Base-by-base conservation (phyloP, 2,113 vertebrate genomes). In the Tyto alba region DNA sequence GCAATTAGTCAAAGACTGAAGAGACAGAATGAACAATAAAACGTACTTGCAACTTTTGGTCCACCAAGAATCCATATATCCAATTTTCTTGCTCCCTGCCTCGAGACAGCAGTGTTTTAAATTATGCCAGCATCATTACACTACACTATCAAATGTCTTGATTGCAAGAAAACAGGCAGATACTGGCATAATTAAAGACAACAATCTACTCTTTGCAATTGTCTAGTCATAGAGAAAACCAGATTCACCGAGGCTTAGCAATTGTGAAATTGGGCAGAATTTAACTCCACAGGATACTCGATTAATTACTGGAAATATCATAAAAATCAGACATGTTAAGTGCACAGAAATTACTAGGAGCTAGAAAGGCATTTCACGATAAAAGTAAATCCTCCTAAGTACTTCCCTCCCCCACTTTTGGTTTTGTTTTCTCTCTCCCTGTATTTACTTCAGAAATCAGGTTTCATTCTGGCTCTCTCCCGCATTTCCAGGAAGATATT, bases 301-400 rank as follows among this genome's bases (percentile, higher is more conserved):
- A 41, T 88, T 89, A 86, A 88, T 93, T 78, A 85, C 73, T 59
- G 38, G 66, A 73, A 95, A 78, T 32, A 81, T 10, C 57, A 81
- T 72, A 92, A 94, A 95, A 85, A 77, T 16, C 55, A 79, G 84
- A 85, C 77, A 81, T 10, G 3, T 89, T 95, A 95, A 93, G 62
- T 34, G 45, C 80, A 41, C 27, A 78, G 77, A 81, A 78, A 90
- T 92, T 88, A 68, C 66, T 2, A 21, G 45, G 27, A 64, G 55
- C 36, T 25, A 60, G 52, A 86, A 77, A 67, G 34, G 66, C 38
- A 40, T 45, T 86, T 63, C 16, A 26, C 48, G 74, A 89, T n/a
- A 43, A 13, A 84, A 84, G 43, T 64, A 89, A 94, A 82, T 91
- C 71, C 53, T 50, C 23, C 3, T 53, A 45, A 86, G 73, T 4